phyloP scores from a whole-genome alignment of 2,113 vertebrate species.

The Emydura subglobosa region DNA sequence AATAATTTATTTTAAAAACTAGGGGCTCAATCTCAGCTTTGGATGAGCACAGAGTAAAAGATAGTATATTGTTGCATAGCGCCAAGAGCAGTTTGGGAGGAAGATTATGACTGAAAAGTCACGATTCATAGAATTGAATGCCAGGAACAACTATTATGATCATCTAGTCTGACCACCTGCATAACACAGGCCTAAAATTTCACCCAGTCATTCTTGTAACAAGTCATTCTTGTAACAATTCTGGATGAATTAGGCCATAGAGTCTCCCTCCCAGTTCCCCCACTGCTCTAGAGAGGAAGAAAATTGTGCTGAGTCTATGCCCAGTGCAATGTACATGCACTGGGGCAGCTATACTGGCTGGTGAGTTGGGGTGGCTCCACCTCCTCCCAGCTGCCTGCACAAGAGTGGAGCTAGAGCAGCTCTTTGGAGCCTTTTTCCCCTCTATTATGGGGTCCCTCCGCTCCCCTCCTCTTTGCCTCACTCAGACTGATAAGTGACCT shows the following conservation, averaged over 20 bases:
- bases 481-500: too few relatives aligned
- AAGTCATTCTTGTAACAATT: too few relatives aligned
- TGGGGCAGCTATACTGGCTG: background rate
- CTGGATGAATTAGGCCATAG: background rate
- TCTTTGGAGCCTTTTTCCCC: background rate
- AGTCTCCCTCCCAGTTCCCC: background rate
- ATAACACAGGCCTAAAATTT: background rate
- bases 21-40: background rate
- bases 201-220: background rate
- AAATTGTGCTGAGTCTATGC: background rate
- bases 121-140: background rate
- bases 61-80: too few relatives aligned
- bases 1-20: background rate
- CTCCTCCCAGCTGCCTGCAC: background rate
- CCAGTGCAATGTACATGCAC: background rate
- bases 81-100: background rate
- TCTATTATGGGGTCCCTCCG: background rate
- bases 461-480: too few relatives aligned
- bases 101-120: background rate
- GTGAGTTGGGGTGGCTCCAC: background rate
- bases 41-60: background rate
- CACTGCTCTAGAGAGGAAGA: fast-evolving
- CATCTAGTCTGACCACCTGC: background rate
- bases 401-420: background rate
- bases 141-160: background rate